Percentiles rank a stretch among this genome's conserved stretches.
Evolutionary conservation across 2,113 vertebrate species (phyloP).

Genomic region (Phalacrocorax pelagicus): DNA sequence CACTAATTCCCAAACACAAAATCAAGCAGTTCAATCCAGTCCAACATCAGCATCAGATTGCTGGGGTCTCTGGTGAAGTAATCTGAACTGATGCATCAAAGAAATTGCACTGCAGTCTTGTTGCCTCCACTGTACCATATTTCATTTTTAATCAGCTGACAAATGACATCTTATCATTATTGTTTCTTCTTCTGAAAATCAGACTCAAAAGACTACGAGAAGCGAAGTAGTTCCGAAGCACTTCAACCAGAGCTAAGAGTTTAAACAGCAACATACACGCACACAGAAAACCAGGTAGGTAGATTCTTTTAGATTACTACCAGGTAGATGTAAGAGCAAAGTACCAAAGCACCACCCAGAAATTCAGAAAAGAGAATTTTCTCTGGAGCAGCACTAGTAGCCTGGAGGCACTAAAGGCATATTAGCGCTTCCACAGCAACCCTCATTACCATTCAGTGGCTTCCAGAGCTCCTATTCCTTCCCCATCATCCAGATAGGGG

Average conservation of each 20-base stretch:
- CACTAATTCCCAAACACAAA: not conserved
- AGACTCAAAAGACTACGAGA: not conserved
- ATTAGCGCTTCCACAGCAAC: fast-evolving
- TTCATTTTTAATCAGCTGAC: not conserved
- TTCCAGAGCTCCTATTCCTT: not conserved
- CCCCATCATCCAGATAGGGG: fast-evolving
- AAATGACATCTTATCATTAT: not conserved
- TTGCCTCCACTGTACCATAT: not conserved
- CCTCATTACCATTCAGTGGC: not conserved
- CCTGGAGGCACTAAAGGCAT: not conserved
- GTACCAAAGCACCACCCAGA: not conserved
- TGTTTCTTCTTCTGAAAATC: not conserved
- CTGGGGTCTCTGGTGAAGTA: not conserved
- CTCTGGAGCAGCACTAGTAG: not conserved
- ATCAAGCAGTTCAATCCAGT: not conserved
- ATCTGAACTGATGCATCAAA: not conserved
- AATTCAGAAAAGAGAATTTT: not conserved
- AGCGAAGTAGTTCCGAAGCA: not conserved
- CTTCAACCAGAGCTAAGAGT: not conserved
- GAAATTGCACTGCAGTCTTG: not conserved
- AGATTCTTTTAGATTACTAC: not conserved
- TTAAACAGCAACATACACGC: not conserved
- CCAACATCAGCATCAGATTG: not conserved
- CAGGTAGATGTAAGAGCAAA: not conserved
- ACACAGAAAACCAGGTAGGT: not conserved